These are phyloP conservation scores for Prosapia bicincta DNA, from an alignment of 2,888 invertebrate species.

Conservation along the genomic window DNA sequence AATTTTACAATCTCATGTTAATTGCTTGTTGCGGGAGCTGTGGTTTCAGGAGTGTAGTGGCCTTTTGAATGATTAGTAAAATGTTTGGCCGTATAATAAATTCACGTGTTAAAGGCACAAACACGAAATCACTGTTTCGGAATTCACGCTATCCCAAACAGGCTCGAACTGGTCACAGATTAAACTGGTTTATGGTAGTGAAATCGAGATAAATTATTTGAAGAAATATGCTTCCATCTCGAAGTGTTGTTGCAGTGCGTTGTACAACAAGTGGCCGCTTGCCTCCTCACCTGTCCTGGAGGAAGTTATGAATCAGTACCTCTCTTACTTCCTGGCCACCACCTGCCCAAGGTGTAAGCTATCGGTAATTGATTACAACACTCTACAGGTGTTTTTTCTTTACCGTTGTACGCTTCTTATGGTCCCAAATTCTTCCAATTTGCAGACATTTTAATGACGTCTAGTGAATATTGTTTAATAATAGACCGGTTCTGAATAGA, in stretches of 20 bases:
- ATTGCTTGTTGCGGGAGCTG: too few relatives aligned
- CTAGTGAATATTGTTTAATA: not conserved
- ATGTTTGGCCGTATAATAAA: too few relatives aligned
- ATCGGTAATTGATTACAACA: conserved; percentile 22
- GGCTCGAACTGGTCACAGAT: too few relatives aligned
- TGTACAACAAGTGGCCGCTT: conserved; percentile 7
- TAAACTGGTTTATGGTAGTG: too few relatives aligned
- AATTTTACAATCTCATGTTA: too few relatives aligned
- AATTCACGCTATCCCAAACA: too few relatives aligned
- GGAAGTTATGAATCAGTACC: conserved; percentile 25
- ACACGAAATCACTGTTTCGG: too few relatives aligned
- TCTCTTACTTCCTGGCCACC: conserved; percentile 1
- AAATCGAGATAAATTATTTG: too few relatives aligned
- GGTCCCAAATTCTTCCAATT: not conserved
- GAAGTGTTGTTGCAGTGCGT: not conserved
- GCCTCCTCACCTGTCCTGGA: conserved; percentile 14
- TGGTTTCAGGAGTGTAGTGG: too few relatives aligned
- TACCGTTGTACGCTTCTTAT: not conserved
- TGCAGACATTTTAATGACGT: not conserved
- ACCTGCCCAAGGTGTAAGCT: conserved; percentile 23
- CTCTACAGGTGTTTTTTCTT: conserved; percentile 4
- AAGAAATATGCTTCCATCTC: too few relatives aligned
- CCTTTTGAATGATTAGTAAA: too few relatives aligned
- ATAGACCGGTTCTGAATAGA: not conserved
- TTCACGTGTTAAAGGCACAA: too few relatives aligned